Base-by-base conservation (phyloP, 2,113 vertebrate genomes). In the Eulemur macaco region DNA sequence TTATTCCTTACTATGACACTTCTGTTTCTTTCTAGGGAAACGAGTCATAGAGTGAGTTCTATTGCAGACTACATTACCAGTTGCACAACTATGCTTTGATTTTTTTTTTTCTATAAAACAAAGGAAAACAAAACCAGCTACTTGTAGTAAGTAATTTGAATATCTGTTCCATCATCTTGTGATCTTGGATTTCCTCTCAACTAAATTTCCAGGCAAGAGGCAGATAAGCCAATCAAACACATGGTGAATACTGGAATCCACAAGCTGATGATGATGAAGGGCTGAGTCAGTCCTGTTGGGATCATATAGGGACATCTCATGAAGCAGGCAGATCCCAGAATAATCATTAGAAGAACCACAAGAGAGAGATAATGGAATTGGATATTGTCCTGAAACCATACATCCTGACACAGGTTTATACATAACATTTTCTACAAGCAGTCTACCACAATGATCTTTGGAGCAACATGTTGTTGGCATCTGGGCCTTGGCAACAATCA, bases 11-110 rank as follows among this genome's bases (percentile, higher is more conserved):
- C 96, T 96, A 82, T 87, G 81, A 69, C 95, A 76, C 91, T 98
- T 98, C 97, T 94, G 89, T 96, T 98, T 98, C 96, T 96, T 96
- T 89, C 97, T 96, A 96, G 95, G 91, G 78, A 97, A 97, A 73
- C 94, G 86, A 6, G 8, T 1, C 77, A 45, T 81, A 95, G 68
- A 89, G 2, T 3, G 69, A 11, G 20, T 37, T 20, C 50, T 86
- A 34, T 54, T 96, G 42, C 60, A 85, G 52, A 96, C 31, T 45
- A 63, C 12, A 52, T 54, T 82, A 69, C 31, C 71, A 47, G 21
- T 23, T 78, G n/a, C 14, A 78, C 60, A 86, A 23, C 11, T 63
- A 14, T 54, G 27, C 54, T 39, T 95, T 94, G 27, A 50, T 86
- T 86, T 94, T 71, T 18, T 18, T 39, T 86, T 81, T 90, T 52